A percentile compares a stretch with the other conserved stretches of the same genome.
These are phyloP conservation scores for Sternotherus odoratus DNA, from an alignment of 2,797 vertebrate species.

Conservation along the genomic window DNA sequence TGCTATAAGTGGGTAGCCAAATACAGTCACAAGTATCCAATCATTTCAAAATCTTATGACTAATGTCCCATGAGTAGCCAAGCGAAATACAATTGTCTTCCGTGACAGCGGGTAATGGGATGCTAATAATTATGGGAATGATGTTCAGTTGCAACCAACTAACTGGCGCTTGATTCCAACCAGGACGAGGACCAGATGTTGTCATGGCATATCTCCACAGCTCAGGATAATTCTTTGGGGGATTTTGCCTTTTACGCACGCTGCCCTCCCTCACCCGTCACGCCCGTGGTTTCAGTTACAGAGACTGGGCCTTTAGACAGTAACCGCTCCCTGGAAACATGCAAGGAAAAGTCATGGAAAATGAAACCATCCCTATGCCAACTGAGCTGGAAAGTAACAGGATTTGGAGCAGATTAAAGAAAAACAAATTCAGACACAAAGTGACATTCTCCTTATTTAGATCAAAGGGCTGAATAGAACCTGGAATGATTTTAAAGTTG, in stretches of 20 bases:
- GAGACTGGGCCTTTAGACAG: not conserved
- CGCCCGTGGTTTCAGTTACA: not conserved
- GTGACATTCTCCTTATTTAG: not conserved
- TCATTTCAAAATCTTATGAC: not conserved
- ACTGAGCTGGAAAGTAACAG: not conserved
- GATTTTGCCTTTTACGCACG: not conserved
- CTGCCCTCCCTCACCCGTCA: not conserved
- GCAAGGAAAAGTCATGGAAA: not conserved
- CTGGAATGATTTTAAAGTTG: not conserved
- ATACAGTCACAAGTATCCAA: too few species aligned
- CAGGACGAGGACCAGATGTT: not conserved
- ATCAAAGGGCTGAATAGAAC: not conserved
- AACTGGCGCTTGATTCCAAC: not conserved
- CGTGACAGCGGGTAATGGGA: not conserved
- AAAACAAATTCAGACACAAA: too few species aligned
- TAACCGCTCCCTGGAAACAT: not conserved
- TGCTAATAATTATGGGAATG: not conserved
- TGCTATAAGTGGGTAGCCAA: not conserved
- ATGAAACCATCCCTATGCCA: not conserved
- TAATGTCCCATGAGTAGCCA: not conserved
- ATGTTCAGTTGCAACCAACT: not conserved
- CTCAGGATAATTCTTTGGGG: not conserved
- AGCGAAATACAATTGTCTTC: not conserved
- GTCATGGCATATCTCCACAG: not conserved
- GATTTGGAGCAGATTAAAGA: not conserved